Evolutionary conservation across 2,797 vertebrate genomes (phyloP).

Genomic region (Dermochelys coriacea): DNA sequence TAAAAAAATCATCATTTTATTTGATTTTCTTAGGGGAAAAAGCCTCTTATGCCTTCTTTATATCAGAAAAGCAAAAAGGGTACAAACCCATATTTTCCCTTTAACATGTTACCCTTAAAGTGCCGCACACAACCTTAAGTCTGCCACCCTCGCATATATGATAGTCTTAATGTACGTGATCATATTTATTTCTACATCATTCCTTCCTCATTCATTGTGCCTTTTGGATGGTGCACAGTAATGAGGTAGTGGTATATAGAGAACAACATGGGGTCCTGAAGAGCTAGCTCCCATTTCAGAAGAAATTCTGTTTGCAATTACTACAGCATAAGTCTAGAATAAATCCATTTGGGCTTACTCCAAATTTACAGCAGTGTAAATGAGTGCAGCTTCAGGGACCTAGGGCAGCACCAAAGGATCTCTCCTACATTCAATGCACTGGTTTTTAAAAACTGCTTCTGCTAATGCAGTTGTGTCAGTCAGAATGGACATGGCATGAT

Average conservation of each 20-base stretch:
- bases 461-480: neutral
- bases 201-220: neutral
- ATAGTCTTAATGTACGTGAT: neutral
- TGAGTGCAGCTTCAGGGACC: neutral
- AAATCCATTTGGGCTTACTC: neutral
- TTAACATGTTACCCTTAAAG: neutral
- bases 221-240: neutral
- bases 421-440: neutral
- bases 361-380: neutral
- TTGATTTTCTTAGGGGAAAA: neutral
- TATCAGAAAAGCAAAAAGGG: neutral
- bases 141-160: neutral
- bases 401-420: neutral
- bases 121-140: neutral
- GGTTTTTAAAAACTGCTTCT: neutral
- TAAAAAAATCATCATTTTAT: neutral
- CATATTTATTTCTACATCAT: accelerated
- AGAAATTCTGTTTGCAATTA: neutral
- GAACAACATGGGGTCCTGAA: neutral
- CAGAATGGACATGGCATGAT: neutral
- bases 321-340: accelerated
- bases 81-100: neutral
- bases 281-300: neutral
- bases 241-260: neutral
- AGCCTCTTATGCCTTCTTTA: accelerated